phyloP scores from a whole-genome alignment of 2,797 vertebrate species.

The Perodicticus potto region DNA sequence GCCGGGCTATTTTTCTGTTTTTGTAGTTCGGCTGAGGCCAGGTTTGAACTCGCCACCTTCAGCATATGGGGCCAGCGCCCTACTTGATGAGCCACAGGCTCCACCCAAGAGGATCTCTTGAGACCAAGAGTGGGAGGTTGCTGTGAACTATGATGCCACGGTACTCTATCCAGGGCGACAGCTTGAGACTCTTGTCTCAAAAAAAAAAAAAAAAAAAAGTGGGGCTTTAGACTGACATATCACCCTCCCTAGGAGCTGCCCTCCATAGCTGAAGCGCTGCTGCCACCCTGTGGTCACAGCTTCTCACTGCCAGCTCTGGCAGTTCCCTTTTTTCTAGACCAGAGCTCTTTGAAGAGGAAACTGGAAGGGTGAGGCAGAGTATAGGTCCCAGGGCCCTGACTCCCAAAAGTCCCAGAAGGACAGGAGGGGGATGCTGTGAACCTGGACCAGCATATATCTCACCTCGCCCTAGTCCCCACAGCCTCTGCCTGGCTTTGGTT shows the following conservation, averaged over 20 bases:
- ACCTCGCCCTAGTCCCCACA: neutral
- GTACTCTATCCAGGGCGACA: too few relatives aligned
- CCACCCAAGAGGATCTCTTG: too few relatives aligned
- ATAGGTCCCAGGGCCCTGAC: neutral
- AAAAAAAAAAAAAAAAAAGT: too few relatives aligned
- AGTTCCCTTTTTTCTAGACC: neutral
- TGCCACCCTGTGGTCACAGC: constrained; percentile 78
- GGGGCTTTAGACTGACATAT: neutral
- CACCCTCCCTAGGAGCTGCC: neutral
- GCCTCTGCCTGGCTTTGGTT: neutral
- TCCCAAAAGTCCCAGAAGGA: neutral
- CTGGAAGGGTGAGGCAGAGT: neutral
- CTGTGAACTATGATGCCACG: too few relatives aligned
- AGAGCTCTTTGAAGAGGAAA: neutral
- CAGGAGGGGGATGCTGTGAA: neutral
- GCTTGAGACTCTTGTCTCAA: too few relatives aligned
- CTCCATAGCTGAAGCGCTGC: constrained; percentile 34
- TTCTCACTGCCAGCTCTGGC: neutral
- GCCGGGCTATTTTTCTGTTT: too few relatives aligned
- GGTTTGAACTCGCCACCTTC: too few relatives aligned
- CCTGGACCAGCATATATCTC: neutral
- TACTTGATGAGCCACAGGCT: too few relatives aligned
- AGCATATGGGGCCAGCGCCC: too few relatives aligned
- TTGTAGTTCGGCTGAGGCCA: too few relatives aligned
- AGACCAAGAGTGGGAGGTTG: too few relatives aligned